A percentile compares a stretch with the other conserved stretches of the same genome.
Evolutionary conservation across 2,113 vertebrate species (phyloP).

Genomic region (Setophaga petechia): DNA sequence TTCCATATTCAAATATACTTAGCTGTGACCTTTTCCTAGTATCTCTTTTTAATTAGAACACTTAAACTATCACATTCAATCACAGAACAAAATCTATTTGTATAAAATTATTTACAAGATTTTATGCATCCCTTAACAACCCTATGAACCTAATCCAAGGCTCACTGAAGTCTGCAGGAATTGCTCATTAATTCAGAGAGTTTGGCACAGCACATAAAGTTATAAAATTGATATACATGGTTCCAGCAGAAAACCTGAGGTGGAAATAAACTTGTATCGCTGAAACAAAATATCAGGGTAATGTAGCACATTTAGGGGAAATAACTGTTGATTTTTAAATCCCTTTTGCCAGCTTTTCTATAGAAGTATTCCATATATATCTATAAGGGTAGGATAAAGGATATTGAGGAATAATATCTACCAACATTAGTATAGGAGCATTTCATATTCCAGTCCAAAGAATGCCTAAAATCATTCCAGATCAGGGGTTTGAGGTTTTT

Average conservation of each 20-base stretch:
- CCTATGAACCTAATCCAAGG: not conserved
- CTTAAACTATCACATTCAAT: conserved; percentile 61
- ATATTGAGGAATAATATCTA: not conserved
- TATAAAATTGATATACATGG: not conserved
- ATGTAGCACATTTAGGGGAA: not conserved
- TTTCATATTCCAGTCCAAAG: not conserved
- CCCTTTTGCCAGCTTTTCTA: not conserved
- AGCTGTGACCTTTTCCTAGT: conserved; percentile 57
- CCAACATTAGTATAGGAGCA: not conserved
- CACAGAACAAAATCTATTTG: conserved; percentile 61
- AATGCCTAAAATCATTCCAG: not conserved
- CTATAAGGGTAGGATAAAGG: not conserved
- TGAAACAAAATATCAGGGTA: not conserved
- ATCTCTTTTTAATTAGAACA: conserved; percentile 55
- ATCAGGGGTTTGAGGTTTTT: not conserved
- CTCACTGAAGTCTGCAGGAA: conserved; percentile 28
- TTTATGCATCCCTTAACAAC: conserved; percentile 26
- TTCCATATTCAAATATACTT: conserved; percentile 59
- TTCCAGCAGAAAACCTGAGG: conserved; percentile 21
- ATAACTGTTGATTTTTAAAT: not conserved
- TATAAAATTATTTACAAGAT: conserved; percentile 54
- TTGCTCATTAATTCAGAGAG: conserved; percentile 21
- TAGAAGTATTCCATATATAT: not conserved
- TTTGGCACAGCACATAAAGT: not conserved
- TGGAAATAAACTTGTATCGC: not conserved